These are phyloP conservation scores for Sylvia borin DNA, from an alignment of 2,797 vertebrate species.

Conservation along the genomic window DNA sequence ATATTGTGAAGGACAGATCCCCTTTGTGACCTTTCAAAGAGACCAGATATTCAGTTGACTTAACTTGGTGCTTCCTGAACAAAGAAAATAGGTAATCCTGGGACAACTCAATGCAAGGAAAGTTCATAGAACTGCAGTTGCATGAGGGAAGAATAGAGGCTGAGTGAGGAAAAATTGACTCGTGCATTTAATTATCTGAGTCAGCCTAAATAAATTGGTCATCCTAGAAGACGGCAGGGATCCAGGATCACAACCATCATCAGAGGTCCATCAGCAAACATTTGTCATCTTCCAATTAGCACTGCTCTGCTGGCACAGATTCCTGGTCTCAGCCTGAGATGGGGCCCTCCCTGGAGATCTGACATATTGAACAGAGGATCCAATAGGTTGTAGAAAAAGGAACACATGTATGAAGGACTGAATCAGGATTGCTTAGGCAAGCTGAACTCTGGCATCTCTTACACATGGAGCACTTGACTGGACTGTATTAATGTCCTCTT, in stretches of 20 bases:
- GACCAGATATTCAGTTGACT: neutral
- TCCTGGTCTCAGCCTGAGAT: neutral
- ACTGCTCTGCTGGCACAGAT: neutral
- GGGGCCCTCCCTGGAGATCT: neutral
- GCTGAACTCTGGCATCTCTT: neutral
- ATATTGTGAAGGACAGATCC: neutral
- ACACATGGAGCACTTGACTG: neutral
- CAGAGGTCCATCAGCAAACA: neutral
- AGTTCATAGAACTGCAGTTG: neutral
- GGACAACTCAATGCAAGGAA: neutral
- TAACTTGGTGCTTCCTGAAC: neutral
- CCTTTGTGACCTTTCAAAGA: neutral
- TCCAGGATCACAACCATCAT: neutral
- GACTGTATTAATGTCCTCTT: neutral
- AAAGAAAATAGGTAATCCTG: neutral
- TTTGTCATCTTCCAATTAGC: neutral
- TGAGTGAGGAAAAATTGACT: neutral
- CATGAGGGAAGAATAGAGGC: neutral
- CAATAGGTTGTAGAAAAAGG: neutral
- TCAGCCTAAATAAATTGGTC: constrained; percentile 15
- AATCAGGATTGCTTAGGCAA: neutral
- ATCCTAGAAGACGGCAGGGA: neutral
- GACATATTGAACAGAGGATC: neutral
- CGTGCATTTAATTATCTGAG: constrained; percentile 15
- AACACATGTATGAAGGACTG: neutral